phyloP scores from a whole-genome alignment of 2,888 invertebrate species.

The Andrena hattorfiana region DNA sequence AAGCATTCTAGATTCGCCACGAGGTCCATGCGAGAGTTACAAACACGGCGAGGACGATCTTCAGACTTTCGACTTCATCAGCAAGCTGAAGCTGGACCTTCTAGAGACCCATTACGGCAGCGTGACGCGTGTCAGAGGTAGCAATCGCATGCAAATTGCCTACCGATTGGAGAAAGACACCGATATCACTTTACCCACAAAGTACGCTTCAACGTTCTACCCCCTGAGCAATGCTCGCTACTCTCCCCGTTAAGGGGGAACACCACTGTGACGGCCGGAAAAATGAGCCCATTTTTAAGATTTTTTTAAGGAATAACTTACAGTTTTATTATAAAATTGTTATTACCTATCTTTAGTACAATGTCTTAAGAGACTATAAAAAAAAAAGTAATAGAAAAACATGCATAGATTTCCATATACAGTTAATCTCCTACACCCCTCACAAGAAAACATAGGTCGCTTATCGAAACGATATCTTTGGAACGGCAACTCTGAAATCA shows the following conservation, averaged over 20 bases:
- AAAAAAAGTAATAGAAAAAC: too few relatives aligned
- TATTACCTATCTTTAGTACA: too few relatives aligned
- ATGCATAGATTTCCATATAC: too few relatives aligned
- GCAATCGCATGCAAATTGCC: slow-evolving; percentile 92
- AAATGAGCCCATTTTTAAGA: too few relatives aligned
- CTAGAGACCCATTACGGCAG: slow-evolving; percentile 88
- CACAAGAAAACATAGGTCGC: too few relatives aligned
- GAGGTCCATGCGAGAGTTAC: slow-evolving; percentile 86
- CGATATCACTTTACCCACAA: slow-evolving; percentile 90
- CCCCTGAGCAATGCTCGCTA: not conserved
- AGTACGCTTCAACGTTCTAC: slow-evolving; percentile 85
- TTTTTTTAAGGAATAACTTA: too few relatives aligned
- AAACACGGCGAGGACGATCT: slow-evolving; percentile 92
- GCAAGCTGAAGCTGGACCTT: slow-evolving; percentile 90
- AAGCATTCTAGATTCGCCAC: slow-evolving; percentile 55
- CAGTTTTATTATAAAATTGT: too few relatives aligned
- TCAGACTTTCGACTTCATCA: slow-evolving; percentile 93
- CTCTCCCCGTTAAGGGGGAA: not conserved
- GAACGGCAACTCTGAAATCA: too few relatives aligned
- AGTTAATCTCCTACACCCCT: too few relatives aligned
- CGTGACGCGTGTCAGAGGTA: slow-evolving; percentile 90
- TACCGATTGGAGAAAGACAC: slow-evolving; percentile 91
- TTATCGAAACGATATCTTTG: too few relatives aligned
- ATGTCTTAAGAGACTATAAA: too few relatives aligned
- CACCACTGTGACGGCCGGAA: too few relatives aligned